Evolutionary conservation across 2,888 invertebrate genomes (phyloP), one percentile per base, ranked within the genome.

Genomic region (Drosophila birchii): DNA sequence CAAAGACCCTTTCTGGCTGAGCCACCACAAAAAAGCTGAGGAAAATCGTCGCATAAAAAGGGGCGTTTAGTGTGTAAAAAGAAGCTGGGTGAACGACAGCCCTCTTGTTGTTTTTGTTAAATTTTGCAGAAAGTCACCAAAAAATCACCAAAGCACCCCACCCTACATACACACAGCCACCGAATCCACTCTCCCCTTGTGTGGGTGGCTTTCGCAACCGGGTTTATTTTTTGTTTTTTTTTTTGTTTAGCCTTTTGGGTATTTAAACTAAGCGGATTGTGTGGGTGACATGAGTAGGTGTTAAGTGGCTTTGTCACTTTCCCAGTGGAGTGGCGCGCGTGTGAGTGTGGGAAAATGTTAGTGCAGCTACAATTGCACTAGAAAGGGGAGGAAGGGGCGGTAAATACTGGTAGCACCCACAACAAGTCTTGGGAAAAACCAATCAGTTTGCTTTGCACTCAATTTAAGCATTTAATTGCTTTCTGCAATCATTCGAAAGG

Each of bases 231-330:
- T 18, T 18, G n/a, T 39, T 39, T 18, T 41, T 18, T 80, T 79
- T 69, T 72, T 81, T 82, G 72, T 81, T 85, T 83, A 78, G 81
- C 80, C 80, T 83, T 87, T 89, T 88, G 83, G 81, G 86, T 85
- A 83, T 90, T 88, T 81, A 86, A 87, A 86, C 83, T 88, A 88
- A 90, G 85, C 85, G 89, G 87, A 85, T 83, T 82, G 88, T 75
- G 81, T 86, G 78, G 79, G 89, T 87, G 86, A 82, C 87, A 80
- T 87, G 86, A 85, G 85, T 85, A 86, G 89, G 89, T 89, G 90
- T 90, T 89, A 89, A 89, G 89, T 90, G 89, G 90, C 88, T 85
- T 83, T 86, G 90, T 88, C 89, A 85, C 90, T 89, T 87, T 79
- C 80, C 78, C 78, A 70, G 55, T 73, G 62, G 80, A 80, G 74